Base-by-base conservation (phyloP, 2,113 vertebrate genomes). In the Macrotis lagotis region DNA sequence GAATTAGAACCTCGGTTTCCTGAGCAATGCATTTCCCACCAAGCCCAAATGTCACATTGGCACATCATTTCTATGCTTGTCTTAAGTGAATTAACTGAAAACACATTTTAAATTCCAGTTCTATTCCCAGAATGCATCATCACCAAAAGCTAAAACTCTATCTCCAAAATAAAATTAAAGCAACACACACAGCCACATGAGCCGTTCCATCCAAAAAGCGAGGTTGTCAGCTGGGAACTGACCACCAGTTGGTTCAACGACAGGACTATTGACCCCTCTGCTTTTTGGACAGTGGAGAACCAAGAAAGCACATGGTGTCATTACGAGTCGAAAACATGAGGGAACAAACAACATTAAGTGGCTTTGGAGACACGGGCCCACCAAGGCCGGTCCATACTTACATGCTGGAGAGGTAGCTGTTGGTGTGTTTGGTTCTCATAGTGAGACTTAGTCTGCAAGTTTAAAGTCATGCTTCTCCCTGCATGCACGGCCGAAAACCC, bases 391-490 rank as follows among this genome's bases (percentile, higher is more conserved):
- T 98, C 98, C 98, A 98, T 99, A 99, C 99, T 99, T 99, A 99
- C 99, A 98, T 99, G 98, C 98, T 98, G 98, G 98, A 98, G 98
- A 99, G 98, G 98, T 98, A 99, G 99, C 99, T 99, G 99, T 99
- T 99, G 99, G 98, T 99, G 99, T 98, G 98, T 99, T 99, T 99
- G 99, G 98, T 98, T 99, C 98, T 99, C 99, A 99, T 99, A 99
- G 99, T 99, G 99, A 99, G 99, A 99, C 99, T 99, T 99, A 99
- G 99, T 99, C 99, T 99, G 99, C 99, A 99, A 99, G 99, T 99
- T 99, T 99, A 99, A 99, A 99, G 99, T 99, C 99, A 99, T 99
- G 99, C 99, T 99, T 99, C 99, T 99, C 99, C 98, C 98, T 98
- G 98, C 99, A 99, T 99, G 99, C 99, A 99, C 99, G 98, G 99